phyloP scores from a whole-genome alignment of 2,113 vertebrate genomes.

The Alaudala cheleensis region DNA sequence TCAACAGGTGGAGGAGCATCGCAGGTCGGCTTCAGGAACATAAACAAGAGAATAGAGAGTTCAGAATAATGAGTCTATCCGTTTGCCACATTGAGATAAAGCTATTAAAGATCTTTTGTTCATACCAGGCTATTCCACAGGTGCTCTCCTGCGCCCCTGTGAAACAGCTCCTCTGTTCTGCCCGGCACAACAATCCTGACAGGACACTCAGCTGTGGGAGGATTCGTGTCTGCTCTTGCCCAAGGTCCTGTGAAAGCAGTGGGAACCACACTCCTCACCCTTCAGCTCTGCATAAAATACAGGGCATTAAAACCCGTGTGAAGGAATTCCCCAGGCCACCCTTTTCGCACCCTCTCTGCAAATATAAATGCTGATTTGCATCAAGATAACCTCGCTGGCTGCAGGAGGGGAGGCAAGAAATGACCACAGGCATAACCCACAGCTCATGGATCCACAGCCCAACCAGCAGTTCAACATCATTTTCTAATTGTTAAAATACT shows the following conservation, averaged over 20 bases:
- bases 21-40: background rate
- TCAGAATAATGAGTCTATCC: background rate
- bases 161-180: background rate
- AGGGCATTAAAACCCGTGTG: background rate
- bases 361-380: background rate
- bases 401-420: background rate
- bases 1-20: background rate
- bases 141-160: background rate
- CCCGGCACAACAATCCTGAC: accelerated
- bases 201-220: background rate
- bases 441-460: background rate
- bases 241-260: background rate
- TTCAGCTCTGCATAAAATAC: background rate
- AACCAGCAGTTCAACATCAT: accelerated
- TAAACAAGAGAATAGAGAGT: background rate
- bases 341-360: background rate
- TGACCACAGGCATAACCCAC: background rate
- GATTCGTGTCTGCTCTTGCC: background rate
- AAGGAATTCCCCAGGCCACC: background rate
- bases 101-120: background rate
- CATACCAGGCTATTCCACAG: background rate
- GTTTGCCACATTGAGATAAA: background rate
- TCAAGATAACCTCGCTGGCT: background rate
- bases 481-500: background rate
- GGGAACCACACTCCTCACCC: background rate